Percentiles rank a stretch among this genome's conserved stretches.
Conservation (phyloP, 2,113 vertebrate species). For the Leucosticte australis region DNA sequence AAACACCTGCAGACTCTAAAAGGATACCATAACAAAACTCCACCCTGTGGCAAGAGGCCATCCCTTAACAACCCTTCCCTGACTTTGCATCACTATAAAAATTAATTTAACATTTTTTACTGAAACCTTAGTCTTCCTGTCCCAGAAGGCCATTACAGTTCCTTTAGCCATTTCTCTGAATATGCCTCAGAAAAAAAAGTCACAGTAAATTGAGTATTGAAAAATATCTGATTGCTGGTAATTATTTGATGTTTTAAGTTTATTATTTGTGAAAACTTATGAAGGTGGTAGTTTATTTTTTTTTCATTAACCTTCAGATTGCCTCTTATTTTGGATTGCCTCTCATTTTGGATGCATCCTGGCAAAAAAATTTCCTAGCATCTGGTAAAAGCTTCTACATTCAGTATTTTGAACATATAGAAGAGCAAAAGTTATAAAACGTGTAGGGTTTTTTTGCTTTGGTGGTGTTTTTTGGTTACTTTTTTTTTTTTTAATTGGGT, state of each 20-base stretch:
- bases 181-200: slow-evolving; percentile 33
- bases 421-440: not conserved
- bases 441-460: not conserved
- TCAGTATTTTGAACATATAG: not conserved
- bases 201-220: slow-evolving; percentile 41
- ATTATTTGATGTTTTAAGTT: slow-evolving; percentile 65
- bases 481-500: not conserved
- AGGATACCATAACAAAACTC: slow-evolving; percentile 83
- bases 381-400: slow-evolving; percentile 44
- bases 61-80: slow-evolving; percentile 74
- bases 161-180: slow-evolving; percentile 66
- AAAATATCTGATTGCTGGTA: slow-evolving; percentile 63
- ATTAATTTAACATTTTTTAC: slow-evolving; percentile 77
- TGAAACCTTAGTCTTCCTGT: slow-evolving; percentile 75
- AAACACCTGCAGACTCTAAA: slow-evolving; percentile 85
- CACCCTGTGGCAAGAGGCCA: slow-evolving; percentile 79
- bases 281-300: slow-evolving; percentile 6
- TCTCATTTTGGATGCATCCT: slow-evolving; percentile 15
- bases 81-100: slow-evolving; percentile 78
- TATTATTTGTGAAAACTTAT: slow-evolving; percentile 59
- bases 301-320: slow-evolving; percentile 58
- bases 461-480: not conserved
- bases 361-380: slow-evolving; percentile 54
- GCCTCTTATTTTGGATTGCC: slow-evolving; percentile 47
- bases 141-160: slow-evolving; percentile 72